A percentile compares a stretch with the other conserved stretches of the same genome.
Conservation (phyloP, 35 echinoderm and acorn worm species). For the Acanthaster planci region DNA sequence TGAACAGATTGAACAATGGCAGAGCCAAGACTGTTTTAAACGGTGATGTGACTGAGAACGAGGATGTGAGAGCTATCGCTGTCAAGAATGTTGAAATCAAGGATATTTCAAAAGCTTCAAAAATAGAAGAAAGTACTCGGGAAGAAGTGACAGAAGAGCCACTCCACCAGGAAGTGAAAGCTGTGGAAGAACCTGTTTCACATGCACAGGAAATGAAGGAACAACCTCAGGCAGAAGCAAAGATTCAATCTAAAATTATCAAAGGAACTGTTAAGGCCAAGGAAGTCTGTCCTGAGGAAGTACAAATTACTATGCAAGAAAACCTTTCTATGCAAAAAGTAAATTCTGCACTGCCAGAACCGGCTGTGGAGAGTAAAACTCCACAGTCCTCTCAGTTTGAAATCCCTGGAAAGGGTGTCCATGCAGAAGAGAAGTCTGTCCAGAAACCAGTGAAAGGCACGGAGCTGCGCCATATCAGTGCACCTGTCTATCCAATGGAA, state of each 20-base stretch:
- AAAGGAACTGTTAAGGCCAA: neutral
- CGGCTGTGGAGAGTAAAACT: neutral
- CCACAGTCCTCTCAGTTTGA: neutral
- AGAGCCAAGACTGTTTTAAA: neutral
- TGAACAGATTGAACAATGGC: neutral
- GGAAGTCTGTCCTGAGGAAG: constrained; percentile 3
- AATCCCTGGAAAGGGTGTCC: neutral
- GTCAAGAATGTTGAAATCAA: neutral
- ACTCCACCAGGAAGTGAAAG: neutral
- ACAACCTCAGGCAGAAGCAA: neutral
- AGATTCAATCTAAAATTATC: neutral
- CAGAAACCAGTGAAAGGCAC: neutral
- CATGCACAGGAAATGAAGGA: neutral
- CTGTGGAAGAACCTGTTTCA: neutral
- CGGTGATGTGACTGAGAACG: neutral
- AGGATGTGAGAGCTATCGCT: neutral
- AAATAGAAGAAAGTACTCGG: neutral
- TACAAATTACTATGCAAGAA: constrained; percentile 11
- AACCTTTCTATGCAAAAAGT: neutral
- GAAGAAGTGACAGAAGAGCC: neutral
- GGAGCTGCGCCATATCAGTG: neutral
- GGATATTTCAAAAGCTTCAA: neutral
- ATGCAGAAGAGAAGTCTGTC: neutral
- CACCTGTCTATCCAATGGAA: neutral
- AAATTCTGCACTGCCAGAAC: neutral